Base-by-base conservation (phyloP, 2,797 vertebrate species). In the Orientallactaga sibirica region DNA sequence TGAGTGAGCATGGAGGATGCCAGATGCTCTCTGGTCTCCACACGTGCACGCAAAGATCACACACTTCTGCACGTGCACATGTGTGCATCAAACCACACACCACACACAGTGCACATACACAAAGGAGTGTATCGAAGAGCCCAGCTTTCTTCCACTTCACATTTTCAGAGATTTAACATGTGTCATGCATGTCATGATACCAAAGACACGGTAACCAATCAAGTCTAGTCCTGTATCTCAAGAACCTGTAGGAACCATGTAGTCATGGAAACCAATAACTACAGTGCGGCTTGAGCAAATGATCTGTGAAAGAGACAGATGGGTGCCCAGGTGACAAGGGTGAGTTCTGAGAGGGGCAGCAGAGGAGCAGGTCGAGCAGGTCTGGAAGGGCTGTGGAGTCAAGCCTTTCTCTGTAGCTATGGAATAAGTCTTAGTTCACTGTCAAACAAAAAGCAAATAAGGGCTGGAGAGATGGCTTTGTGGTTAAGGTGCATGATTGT, bases 231-330 rank as follows among this genome's bases (percentile, higher is more conserved):
- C 8, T 78, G 71, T 25, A 33, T 24, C 15, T 90, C 52, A 70
- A 86, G 88, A 79, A 77, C 41, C 58, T 27, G 3, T 62, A 80
- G 37, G 64, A 87, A 71, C 77, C 15, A 33, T 76, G 20, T 33
- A 67, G 70, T 76, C 58, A 24, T 61, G 37, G 92, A 97, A 96
- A 93, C 55, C 93, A 85, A 68, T 37, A 83, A 55, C 89, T 87
- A 41, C 22, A 67, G 20, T 3, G 20, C 52, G 41, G 18, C n/a
- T 3, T 3, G 27, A 48, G 8, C 24, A 58, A 18, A 24, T 8
- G 16, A 76, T 0, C 55, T 8, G 2, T 75, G n/a, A 37, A 27
- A 3, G 14, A 10, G 19, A 37, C 33, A 37, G n/a, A 7, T 20
- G 55, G 52, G 7, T 7, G 37, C 2, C 27, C 41, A 78, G 18